A percentile compares a stretch with the other conserved stretches of the same genome.
phyloP scores from a whole-genome alignment of 2,113 vertebrate genomes.

The Pithys albifrons region DNA sequence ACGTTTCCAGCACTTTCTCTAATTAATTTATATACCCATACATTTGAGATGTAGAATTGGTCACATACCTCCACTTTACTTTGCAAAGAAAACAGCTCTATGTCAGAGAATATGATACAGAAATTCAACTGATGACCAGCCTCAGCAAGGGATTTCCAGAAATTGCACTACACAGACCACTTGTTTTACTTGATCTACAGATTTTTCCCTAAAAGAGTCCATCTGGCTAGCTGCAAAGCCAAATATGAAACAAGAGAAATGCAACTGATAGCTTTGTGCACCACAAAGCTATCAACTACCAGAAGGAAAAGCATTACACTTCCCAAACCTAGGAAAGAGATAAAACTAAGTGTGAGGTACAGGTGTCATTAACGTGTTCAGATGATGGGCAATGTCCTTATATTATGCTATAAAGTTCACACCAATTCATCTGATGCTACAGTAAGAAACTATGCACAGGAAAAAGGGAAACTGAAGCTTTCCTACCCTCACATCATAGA shows the following conservation, averaged over 20 bases:
- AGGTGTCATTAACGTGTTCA: not conserved
- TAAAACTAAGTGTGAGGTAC: not conserved
- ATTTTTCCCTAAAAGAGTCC: not conserved
- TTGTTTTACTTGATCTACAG: not conserved
- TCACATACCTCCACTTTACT: not conserved
- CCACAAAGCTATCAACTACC: fast-evolving
- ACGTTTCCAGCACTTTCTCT: not conserved
- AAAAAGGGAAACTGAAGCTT: not conserved
- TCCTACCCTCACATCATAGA: not conserved
- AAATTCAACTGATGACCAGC: not conserved
- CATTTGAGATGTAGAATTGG: not conserved
- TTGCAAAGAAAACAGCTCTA: not conserved
- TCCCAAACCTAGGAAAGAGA: not conserved
- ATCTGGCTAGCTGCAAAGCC: not conserved
- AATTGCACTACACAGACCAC: fast-evolving
- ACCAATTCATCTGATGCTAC: not conserved
- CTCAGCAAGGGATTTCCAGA: not conserved
- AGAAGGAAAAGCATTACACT: not conserved
- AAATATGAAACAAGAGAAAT: not conserved
- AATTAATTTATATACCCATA: not conserved
- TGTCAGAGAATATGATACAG: not conserved
- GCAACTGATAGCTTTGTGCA: not conserved
- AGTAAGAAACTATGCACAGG: not conserved
- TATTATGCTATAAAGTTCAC: not conserved
- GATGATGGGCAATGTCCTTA: not conserved